phyloP scores from a whole-genome alignment of 2,888 invertebrate species.

The Catocala fraxini region DNA sequence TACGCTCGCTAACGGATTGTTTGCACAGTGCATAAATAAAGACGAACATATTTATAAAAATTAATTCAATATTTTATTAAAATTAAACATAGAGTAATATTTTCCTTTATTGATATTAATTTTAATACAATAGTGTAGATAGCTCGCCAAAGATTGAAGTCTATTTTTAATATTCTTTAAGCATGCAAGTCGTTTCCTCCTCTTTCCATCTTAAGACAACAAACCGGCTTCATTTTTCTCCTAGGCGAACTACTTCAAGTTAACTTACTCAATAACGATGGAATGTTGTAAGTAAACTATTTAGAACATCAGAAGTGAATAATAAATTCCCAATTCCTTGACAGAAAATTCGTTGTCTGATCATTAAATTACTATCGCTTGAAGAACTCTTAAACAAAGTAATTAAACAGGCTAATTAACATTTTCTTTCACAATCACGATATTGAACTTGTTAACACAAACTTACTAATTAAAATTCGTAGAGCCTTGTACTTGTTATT shows the following conservation, averaged over 20 bases:
- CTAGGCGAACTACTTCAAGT: background rate
- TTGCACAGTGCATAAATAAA: too few species aligned
- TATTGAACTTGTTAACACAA: constrained; percentile 32
- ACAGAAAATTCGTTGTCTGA: constrained; percentile 10
- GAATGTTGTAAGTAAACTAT: constrained; percentile 7
- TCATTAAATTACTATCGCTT: constrained; percentile 29
- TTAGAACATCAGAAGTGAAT: constrained; percentile 1
- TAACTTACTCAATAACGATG: background rate
- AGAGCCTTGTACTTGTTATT: constrained; percentile 25
- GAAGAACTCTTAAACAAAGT: constrained; percentile 39
- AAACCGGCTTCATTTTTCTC: background rate
- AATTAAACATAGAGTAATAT: too few species aligned
- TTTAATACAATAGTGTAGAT: too few species aligned
- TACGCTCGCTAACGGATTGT: too few species aligned
- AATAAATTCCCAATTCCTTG: constrained; percentile 1
- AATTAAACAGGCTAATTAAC: constrained; percentile 35
- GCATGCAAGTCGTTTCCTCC: too few species aligned
- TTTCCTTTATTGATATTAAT: too few species aligned
- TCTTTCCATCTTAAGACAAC: background rate
- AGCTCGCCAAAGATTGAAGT: too few species aligned
- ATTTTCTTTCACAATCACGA: constrained; percentile 26
- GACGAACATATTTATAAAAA: too few species aligned
- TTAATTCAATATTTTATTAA: too few species aligned
- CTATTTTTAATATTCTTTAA: too few species aligned
- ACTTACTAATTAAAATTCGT: constrained; percentile 25